Percentiles rank a stretch among this genome's conserved stretches.
phyloP scores from a whole-genome alignment of 2,888 invertebrate species.

The Miltochrista miniata region DNA sequence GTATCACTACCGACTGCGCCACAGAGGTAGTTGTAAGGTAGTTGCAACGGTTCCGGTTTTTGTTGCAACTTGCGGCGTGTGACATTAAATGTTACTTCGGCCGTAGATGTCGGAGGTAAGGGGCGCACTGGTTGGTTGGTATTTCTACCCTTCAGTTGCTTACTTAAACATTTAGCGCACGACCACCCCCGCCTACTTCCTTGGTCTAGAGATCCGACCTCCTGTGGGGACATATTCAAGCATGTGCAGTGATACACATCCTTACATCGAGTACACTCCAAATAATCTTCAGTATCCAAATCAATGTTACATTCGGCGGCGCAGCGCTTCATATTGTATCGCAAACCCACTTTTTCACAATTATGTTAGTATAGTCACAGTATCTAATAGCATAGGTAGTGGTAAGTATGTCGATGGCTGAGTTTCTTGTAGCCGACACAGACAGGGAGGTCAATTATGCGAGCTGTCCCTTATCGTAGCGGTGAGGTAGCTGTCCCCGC shows the following conservation, averaged over 20 bases:
- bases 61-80: slow-evolving; percentile 4
- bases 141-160: slow-evolving; percentile 5
- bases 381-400: too few relatives aligned
- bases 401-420: too few relatives aligned
- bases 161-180: slow-evolving; percentile 4
- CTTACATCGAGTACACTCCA: slow-evolving; percentile 2
- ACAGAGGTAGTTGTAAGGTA: too few relatives aligned
- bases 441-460: too few relatives aligned
- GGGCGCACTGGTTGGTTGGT: not conserved
- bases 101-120: slow-evolving; percentile 4
- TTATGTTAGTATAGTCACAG: too few relatives aligned
- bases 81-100: slow-evolving; percentile 1
- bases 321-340: not conserved
- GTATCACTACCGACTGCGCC: too few relatives aligned
- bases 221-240: not conserved
- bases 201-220: not conserved
- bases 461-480: too few relatives aligned
- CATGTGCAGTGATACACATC: slow-evolving; percentile 1
- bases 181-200: not conserved
- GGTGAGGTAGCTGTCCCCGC: too few relatives aligned
- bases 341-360: too few relatives aligned
- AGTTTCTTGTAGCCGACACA: too few relatives aligned
- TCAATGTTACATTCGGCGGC: not conserved
- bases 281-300: not conserved
- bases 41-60: not conserved